These are phyloP conservation scores for Arenaria interpres DNA, from an alignment of 2,113 vertebrate species.

Conservation along the genomic window DNA sequence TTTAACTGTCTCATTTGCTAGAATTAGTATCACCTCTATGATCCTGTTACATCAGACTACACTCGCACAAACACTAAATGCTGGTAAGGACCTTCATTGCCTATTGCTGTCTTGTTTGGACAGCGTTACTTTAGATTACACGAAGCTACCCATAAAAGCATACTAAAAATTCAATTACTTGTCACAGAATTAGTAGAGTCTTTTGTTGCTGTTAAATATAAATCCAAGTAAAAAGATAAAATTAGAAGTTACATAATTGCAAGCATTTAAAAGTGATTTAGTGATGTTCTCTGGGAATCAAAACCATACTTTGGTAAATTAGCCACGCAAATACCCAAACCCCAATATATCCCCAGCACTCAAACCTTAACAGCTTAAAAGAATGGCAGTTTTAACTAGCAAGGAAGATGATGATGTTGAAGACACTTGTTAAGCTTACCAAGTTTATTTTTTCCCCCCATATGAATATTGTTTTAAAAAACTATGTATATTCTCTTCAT, in stretches of 20 bases:
- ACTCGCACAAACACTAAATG: background rate
- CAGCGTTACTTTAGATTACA: background rate
- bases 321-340: background rate
- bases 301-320: background rate
- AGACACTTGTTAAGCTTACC: background rate
- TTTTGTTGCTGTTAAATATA: background rate
- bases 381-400: background rate
- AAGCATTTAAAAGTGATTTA: background rate
- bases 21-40: background rate
- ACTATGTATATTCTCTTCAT: background rate
- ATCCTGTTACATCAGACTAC: background rate
- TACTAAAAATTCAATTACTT: background rate
- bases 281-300: background rate
- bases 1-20: background rate
- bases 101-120: background rate
- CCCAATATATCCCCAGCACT: background rate
- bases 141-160: background rate
- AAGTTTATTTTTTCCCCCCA: background rate
- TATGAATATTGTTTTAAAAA: background rate
- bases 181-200: background rate
- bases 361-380: background rate
- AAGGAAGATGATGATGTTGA: background rate
- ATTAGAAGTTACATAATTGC: background rate
- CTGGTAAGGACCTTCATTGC: background rate
- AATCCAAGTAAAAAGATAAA: background rate